These are phyloP conservation scores for Chaenogobius annularis DNA, from an alignment of 2,113 vertebrate genomes.

Conservation along the genomic window DNA sequence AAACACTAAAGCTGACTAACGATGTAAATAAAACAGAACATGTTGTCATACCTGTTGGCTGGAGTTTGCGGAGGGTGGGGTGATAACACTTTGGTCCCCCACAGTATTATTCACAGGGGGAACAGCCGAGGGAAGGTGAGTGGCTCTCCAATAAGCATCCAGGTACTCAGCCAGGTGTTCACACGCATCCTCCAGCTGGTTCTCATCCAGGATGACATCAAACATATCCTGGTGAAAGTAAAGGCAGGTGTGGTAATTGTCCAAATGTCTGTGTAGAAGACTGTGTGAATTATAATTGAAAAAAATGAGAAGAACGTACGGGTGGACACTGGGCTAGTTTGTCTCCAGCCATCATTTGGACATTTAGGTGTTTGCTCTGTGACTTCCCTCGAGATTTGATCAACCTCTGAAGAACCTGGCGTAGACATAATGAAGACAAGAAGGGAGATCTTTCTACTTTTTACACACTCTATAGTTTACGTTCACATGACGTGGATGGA, in stretches of 20 bases:
- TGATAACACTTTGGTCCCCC: conserved; percentile 80
- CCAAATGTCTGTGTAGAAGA: neutral
- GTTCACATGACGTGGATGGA: neutral
- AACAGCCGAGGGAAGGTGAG: conserved; percentile 83
- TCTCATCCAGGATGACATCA: conserved; percentile 95
- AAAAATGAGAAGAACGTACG: conserved; percentile 70
- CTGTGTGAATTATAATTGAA: neutral
- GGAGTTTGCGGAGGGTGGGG: conserved; percentile 87
- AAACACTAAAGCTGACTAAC: neutral
- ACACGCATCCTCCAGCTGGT: conserved; percentile 94
- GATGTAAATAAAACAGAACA: neutral
- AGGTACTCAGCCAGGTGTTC: conserved; percentile 94
- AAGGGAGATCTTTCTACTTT: neutral
- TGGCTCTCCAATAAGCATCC: conserved; percentile 94
- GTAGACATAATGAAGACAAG: neutral
- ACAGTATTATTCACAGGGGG: conserved; percentile 75
- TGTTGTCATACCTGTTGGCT: conserved; percentile 85
- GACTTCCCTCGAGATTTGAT: conserved; percentile 96
- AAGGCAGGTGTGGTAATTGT: neutral
- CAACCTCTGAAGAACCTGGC: conserved; percentile 90
- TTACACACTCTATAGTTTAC: neutral
- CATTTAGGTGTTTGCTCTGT: conserved; percentile 95
- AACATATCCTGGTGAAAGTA: conserved; percentile 85
- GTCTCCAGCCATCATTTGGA: conserved; percentile 97
- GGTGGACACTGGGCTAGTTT: conserved; percentile 95